Evolutionary conservation across 2,888 invertebrate species (phyloP), one percentile per base, ranked within the genome.

Genomic region (Seira ritae): DNA sequence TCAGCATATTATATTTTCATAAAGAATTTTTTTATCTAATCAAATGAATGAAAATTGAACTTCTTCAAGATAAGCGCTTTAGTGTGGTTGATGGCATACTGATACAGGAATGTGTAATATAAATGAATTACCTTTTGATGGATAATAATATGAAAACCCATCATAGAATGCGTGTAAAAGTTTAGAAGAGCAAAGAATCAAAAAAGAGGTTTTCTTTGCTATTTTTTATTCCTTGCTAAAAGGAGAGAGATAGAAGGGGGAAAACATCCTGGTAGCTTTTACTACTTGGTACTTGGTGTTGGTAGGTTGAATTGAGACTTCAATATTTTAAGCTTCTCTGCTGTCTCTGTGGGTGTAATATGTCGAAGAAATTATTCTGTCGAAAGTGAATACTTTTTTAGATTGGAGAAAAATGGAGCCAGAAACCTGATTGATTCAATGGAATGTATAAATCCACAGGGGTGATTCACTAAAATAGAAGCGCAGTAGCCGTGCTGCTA

Each of bases 251-350:
- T 69, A 50, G 42, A 74, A 22, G 24, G 1, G 23, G 15, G 22
- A 70, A 70, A 66, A 22, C 23, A 23, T 19, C 22, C 2, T 20
- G 66, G 66, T 22, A 31, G 31, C 31, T 31, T 31, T 31, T 31
- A 31, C 31, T 31, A n/a, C n/a, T n/a, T n/a, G n/a, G n/a, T n/a
- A n/a, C n/a, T n/a, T n/a, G 3, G 3, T 10, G 1, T 17, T 37
- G 10, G 46, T 31, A 31, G 20, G 66, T n/a, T 75, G n/a, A 68
- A 66, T 66, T 67, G 75, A 75, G 75, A 75, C 68, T 55, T 75
- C 17, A 75, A 42, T n/a, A 55, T 62, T 17, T 22, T 15, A 8
- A 22, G 22, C 60, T 24, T 24, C 15, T 69, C 23, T 10, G 4
- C 8, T 31, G 31, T 8, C 31, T 31, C 31, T 31, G 31, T 31